A percentile compares a stretch with the other conserved stretches of the same genome.
Conservation (phyloP, 2,113 vertebrate genomes). For the Sceloporus undulatus region DNA sequence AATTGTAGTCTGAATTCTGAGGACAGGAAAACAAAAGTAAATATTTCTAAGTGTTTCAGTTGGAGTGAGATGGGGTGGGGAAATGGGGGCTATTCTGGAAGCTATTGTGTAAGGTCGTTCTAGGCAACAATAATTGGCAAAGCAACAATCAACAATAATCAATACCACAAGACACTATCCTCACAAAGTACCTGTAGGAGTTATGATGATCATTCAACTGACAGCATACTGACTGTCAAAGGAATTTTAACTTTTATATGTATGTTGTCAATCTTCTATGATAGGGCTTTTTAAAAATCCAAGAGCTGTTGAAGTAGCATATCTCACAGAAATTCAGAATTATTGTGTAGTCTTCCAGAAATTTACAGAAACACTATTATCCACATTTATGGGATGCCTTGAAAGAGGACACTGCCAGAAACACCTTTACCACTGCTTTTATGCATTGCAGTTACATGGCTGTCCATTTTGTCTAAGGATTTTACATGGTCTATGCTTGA, state of each 20-base stretch:
- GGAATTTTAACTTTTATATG: neutral
- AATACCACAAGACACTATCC: neutral
- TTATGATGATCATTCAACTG: neutral
- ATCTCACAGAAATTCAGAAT: neutral
- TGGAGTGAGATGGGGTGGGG: neutral
- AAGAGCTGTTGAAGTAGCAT: neutral
- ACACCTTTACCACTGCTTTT: neutral
- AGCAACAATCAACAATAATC: conserved; percentile 28
- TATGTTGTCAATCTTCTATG: neutral
- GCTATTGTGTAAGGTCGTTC: neutral
- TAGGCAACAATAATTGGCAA: conserved; percentile 2
- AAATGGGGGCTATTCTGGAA: neutral
- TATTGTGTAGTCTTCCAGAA: neutral
- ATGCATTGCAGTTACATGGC: neutral
- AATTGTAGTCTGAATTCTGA: neutral
- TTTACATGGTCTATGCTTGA: neutral
- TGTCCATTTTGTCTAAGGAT: neutral
- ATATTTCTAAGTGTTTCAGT: neutral
- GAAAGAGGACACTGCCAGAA: neutral
- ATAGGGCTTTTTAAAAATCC: neutral
- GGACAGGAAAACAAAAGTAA: neutral
- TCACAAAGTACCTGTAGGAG: neutral
- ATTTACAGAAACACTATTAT: neutral
- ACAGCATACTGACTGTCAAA: neutral
- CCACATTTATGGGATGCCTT: neutral